Evolutionary conservation across 2,113 vertebrate genomes (phyloP), one percentile per base, ranked within the genome.

Genomic region (Mus musculus): DNA sequence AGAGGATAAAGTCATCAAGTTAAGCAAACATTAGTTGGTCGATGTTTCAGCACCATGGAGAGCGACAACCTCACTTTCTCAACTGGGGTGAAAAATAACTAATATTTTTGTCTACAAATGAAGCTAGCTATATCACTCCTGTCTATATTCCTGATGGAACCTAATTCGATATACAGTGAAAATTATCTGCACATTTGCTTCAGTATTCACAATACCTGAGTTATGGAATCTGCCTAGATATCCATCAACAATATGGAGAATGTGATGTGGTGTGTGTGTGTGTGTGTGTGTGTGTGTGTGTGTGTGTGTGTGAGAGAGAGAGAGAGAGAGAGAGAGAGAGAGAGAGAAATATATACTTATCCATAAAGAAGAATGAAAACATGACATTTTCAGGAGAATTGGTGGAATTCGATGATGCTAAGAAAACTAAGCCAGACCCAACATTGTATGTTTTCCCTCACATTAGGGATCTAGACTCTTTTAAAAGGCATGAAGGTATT

Each of bases 31-130:
- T 1, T 26, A 46, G 17, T 26, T 59, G 13, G 2, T 7, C 0
- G 6, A 19, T 17, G 3, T 91, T 97, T 98, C 97, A 98, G 97
- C 69, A 98, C 97, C 97, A 93, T 0, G 96, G 97, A 98, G 90
- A 97, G 97, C 89, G 61, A 88, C 75, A 46, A 0, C 0, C 0
- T 1, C 2, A 0, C 33, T 20, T 85, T 26, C 28, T 39, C 3
- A 33, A 28, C 2, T 3, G 8, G 22, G 24, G 59, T 61, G 59
- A 61, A 61, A 61, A 61, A 61, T 22, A 19, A 8, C 61, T 63
- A 67, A 59, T 10, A 77, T n/a, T n/a, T 10, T 90, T 88, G 33
- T 49, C 26, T 63, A 59, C n/a, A 95, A 80, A 39, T n/a, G 20
- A 95, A 88, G 36, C 13, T 36, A 42, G 49, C 22, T n/a, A 19